These are phyloP conservation scores for Strigamia transsilvanica DNA, from an alignment of 2,888 invertebrate genomes.

Conservation along the genomic window DNA sequence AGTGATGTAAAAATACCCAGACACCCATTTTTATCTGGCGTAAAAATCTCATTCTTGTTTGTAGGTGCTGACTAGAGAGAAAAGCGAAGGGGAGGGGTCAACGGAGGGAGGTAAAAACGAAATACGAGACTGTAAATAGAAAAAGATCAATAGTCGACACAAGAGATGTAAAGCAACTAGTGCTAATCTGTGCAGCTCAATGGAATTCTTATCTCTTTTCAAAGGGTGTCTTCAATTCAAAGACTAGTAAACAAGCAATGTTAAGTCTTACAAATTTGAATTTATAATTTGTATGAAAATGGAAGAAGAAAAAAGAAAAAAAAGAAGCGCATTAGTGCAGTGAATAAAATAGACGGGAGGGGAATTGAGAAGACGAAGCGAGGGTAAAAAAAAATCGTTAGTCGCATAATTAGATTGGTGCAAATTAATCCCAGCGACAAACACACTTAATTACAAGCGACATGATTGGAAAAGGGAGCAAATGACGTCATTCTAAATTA, in stretches of 20 bases:
- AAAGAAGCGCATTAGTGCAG: constrained; percentile 33
- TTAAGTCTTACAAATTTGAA: constrained; percentile 39
- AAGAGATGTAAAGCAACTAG: constrained; percentile 5
- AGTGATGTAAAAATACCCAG: constrained; percentile 19
- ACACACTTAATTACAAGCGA: constrained; percentile 49
- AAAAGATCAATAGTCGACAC: constrained; percentile 31
- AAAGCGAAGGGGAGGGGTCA: background rate
- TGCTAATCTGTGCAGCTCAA: constrained; percentile 33
- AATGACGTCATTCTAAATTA: constrained; percentile 47
- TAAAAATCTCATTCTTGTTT: background rate
- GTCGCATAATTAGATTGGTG: constrained; percentile 49
- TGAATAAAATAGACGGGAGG: constrained; percentile 27
- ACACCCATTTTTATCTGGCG: background rate
- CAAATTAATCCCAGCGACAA: constrained; percentile 49
- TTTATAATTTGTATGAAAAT: constrained; percentile 7
- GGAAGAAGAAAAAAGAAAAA: background rate
- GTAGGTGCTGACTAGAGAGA: background rate
- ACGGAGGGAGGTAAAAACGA: background rate
- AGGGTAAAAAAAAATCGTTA: constrained; percentile 40
- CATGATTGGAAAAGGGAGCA: constrained; percentile 40
- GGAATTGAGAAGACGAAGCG: background rate
- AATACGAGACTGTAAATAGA: constrained; percentile 20
- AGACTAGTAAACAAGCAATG: constrained; percentile 24
- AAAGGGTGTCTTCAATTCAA: constrained; percentile 10
- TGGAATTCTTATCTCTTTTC: constrained; percentile 22